Evolutionary conservation across 2,888 invertebrate species (phyloP), one percentile per base, ranked within the genome.

Genomic region (Eristalis pertinax): DNA sequence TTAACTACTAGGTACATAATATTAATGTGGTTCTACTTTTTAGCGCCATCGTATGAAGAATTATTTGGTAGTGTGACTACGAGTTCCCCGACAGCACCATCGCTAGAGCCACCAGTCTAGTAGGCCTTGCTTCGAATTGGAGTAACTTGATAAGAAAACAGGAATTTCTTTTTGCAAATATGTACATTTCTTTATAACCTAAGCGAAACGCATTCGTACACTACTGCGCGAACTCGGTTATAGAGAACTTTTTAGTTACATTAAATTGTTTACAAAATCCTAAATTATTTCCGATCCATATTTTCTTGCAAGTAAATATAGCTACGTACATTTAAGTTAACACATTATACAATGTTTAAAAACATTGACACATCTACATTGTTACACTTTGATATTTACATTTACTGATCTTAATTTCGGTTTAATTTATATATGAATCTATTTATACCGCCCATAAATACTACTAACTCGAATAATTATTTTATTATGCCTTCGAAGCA

Each of bases 41-140:
- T 84, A 92, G 93, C 93, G 43, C 93, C 93, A 64, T 92, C 93
- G 4, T 93, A 93, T 78, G 92, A 93, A 26, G 93, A 93, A 89
- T 90, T 93, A 24, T 93, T 93, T 88, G 93, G 93, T 60, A 90
- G 83, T 72, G 90, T 91, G 56, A 26, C 43, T n/a, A 67, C 92
- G 29, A 83, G 41, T 13, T 70, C 82, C 35, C 83, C 83, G n/a
- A 78, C 84, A 58, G 83, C 84, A 10, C 84, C 87, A 62, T 69
- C 87, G 10, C 84, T 84, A 15, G 75, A 87, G 1, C 73, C 87
- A 22, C 78, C 84, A 58, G 73, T 76, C 60, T 84, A 68, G 72
- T 15, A 11, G 13, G 15, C 7, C 2, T 5, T 10, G 11, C 32
- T 29, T 56, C 10, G 15, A 63, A 22, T 41, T 3, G 13, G n/a